Evolutionary conservation across 2,888 invertebrate species (phyloP).

Genomic region (Spatulosminthurus flaviceps): DNA sequence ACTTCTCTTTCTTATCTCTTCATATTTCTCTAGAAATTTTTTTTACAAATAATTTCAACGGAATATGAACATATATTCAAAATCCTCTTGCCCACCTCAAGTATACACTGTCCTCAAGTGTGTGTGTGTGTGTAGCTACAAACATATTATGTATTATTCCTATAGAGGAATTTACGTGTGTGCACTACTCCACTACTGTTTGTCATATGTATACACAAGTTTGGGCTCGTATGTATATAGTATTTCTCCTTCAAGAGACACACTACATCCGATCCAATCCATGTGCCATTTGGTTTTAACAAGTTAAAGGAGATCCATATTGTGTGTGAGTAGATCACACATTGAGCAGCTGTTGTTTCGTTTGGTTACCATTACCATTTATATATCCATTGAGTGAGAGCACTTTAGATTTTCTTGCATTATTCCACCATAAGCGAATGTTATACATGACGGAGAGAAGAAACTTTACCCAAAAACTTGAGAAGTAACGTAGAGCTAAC

Average conservation of each 20-base stretch:
- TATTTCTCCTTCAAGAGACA: slow-evolving; percentile 11
- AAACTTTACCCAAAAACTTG: slow-evolving; percentile 16
- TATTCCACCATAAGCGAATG: slow-evolving; percentile 21
- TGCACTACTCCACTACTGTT: too few species aligned
- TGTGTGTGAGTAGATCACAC: slow-evolving; percentile 41
- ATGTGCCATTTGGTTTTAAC: slow-evolving; percentile 35
- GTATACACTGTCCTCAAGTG: neutral
- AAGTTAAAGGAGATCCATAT: slow-evolving; percentile 37
- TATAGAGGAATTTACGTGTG: too few species aligned
- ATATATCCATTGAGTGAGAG: slow-evolving; percentile 29
- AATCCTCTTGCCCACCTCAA: slow-evolving; percentile 11
- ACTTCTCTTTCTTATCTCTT: slow-evolving; percentile 9
- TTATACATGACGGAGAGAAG: neutral
- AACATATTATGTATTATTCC: too few species aligned
- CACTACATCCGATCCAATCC: slow-evolving; percentile 29
- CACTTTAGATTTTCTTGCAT: slow-evolving; percentile 38
- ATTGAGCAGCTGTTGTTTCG: slow-evolving; percentile 51
- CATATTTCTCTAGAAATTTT: slow-evolving; percentile 25
- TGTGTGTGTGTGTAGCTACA: slow-evolving; percentile 15
- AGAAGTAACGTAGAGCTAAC: neutral
- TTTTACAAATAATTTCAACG: slow-evolving; percentile 29
- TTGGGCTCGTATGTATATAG: neutral
- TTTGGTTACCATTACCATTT: slow-evolving; percentile 41
- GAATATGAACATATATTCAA: slow-evolving; percentile 22
- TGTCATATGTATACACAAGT: too few species aligned